phyloP scores from a whole-genome alignment of 1,140 invertebrate species.

The Pseudachorutes palmiensis region DNA sequence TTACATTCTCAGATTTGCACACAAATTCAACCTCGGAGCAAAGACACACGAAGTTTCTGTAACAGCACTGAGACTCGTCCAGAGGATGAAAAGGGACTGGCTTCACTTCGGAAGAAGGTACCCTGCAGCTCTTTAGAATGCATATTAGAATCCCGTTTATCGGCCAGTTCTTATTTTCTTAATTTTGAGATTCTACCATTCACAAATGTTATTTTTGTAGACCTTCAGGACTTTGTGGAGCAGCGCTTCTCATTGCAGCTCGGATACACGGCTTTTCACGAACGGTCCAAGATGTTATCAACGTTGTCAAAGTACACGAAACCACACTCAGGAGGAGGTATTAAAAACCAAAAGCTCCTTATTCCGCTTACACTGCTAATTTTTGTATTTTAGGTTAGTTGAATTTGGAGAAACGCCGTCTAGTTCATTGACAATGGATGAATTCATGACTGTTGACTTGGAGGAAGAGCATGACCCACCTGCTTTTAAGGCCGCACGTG shows the following conservation, averaged over 20 bases:
- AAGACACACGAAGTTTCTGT: slow-evolving; percentile 91
- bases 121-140: slow-evolving; percentile 55
- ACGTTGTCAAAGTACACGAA: slow-evolving; percentile 93
- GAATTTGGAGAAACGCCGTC: slow-evolving; percentile 96
- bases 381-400: slow-evolving; percentile 54
- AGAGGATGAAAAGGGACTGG: slow-evolving; percentile 96
- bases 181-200: slow-evolving; percentile 9
- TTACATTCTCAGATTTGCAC: slow-evolving; percentile 90
- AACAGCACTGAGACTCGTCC: slow-evolving; percentile 85
- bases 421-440: slow-evolving; percentile 79
- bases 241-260: slow-evolving; percentile 85
- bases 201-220: not conserved
- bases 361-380: no score
- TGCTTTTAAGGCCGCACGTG: slow-evolving; percentile 78
- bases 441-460: slow-evolving; percentile 94
- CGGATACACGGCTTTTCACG: slow-evolving; percentile 85
- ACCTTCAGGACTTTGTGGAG: not conserved
- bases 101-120: slow-evolving; percentile 91
- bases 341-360: no score
- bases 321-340: slow-evolving; percentile 81
- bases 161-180: no score
- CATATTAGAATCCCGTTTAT: no score
- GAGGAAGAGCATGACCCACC: slow-evolving; percentile 95
- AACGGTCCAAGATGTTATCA: slow-evolving; percentile 78
- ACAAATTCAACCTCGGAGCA: slow-evolving; percentile 80